Evolutionary conservation across 2,797 vertebrate genomes (phyloP).

Genomic region (Cryptoprocta ferox): DNA sequence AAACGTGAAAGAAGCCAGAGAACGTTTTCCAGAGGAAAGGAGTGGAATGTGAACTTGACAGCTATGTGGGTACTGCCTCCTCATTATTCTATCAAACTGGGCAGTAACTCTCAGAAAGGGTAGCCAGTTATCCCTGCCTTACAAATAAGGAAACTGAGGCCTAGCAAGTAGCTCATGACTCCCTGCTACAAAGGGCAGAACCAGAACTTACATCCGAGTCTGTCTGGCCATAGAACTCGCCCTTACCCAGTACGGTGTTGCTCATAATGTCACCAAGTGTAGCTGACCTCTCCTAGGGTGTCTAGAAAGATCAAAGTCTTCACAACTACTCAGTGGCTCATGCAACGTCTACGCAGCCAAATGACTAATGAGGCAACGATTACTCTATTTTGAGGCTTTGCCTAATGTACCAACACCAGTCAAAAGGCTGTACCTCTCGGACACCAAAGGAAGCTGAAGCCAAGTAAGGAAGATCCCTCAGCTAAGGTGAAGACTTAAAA

Average conservation of each 20-base stretch:
- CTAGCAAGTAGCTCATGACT: background rate
- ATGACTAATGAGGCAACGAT: background rate
- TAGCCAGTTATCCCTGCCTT: background rate
- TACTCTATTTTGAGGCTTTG: background rate
- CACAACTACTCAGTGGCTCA: background rate
- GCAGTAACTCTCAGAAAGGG: background rate
- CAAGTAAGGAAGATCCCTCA: conserved; percentile 20
- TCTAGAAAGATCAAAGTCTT: background rate
- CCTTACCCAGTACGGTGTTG: background rate
- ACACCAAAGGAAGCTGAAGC: conserved; percentile 33
- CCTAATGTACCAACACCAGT: background rate
- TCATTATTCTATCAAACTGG: background rate
- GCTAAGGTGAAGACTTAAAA: background rate
- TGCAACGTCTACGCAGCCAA: background rate
- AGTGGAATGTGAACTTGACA: background rate
- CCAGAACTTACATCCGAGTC: background rate
- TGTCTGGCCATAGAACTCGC: background rate
- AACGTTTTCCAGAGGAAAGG: background rate
- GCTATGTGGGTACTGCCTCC: background rate
- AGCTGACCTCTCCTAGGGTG: background rate
- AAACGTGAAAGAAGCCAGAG: background rate
- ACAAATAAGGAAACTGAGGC: background rate
- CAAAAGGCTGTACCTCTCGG: background rate
- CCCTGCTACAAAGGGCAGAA: background rate
- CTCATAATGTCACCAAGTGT: background rate